Evolutionary conservation across 2,797 vertebrate genomes (phyloP).

Genomic region (Aulostomus chinensis): DNA sequence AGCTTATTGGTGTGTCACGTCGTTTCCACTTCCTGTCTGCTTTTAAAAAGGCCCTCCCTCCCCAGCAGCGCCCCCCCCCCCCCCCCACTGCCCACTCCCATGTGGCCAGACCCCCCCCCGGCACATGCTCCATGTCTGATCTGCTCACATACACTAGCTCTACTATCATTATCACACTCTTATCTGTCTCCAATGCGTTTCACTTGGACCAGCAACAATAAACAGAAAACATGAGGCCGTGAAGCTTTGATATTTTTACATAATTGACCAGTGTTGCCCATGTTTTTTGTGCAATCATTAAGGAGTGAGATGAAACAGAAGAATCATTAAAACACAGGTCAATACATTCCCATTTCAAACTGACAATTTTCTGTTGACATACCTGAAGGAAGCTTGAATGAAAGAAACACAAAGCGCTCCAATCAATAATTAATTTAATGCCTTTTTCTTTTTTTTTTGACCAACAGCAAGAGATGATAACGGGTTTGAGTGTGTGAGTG

Average conservation of each 20-base stretch:
- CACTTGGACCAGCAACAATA: constrained; percentile 25
- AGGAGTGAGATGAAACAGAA: constrained; percentile 47
- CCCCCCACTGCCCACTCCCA: constrained; percentile 27
- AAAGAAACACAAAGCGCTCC: constrained; percentile 56
- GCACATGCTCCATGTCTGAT: constrained; percentile 43
- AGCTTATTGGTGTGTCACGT: constrained; percentile 42
- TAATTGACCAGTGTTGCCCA: constrained; percentile 29
- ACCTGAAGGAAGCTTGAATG: constrained; percentile 65
- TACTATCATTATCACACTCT: constrained; percentile 17
- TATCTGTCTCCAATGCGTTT: constrained; percentile 16
- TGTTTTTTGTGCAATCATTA: constrained; percentile 36
- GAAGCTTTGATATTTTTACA: constrained; percentile 28
- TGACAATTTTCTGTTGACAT: constrained; percentile 48
- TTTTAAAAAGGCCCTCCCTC: constrained; percentile 62
- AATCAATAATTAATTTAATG: constrained; percentile 76
- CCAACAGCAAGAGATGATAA: constrained; percentile 53
- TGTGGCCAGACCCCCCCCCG: constrained; percentile 55
- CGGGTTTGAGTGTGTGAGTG: constrained; percentile 47
- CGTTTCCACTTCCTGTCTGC: constrained; percentile 37
- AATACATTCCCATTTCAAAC: constrained; percentile 72
- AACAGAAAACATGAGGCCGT: constrained; percentile 32
- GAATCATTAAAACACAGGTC: constrained; percentile 66
- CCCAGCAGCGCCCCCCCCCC: constrained; percentile 56
- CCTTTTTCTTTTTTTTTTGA: constrained; percentile 46
- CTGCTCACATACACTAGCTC: constrained; percentile 32